These are phyloP conservation scores for Elysia crispata DNA, from an alignment of 2,888 invertebrate genomes.

Conservation along the genomic window DNA sequence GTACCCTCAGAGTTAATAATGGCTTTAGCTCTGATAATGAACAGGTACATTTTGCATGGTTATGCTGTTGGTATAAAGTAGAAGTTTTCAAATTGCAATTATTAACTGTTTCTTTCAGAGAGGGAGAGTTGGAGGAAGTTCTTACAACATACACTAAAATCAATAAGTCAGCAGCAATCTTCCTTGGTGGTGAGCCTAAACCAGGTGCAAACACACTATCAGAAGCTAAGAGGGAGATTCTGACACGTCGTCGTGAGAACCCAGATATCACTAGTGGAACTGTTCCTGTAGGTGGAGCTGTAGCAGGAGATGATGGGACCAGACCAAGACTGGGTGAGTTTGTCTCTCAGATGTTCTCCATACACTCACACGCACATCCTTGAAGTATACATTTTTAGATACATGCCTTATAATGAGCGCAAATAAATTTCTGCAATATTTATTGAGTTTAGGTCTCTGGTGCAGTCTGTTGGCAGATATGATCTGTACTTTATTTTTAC, in stretches of 20 bases:
- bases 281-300: conserved; percentile 37
- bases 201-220: conserved; percentile 27
- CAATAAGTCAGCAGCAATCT: conserved; percentile 77
- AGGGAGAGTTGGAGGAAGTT: conserved; percentile 76
- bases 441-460: too few species aligned
- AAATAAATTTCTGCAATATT: too few species aligned
- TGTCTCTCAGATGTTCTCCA: conserved; percentile 12
- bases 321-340: conserved; percentile 50
- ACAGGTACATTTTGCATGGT: too few species aligned
- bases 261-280: conserved; percentile 39
- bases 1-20: too few species aligned
- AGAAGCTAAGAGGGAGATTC: conserved; percentile 39
- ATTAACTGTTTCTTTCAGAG: conserved; percentile 59
- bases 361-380: neutral
- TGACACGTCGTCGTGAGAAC: conserved; percentile 37
- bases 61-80: too few species aligned
- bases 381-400: neutral
- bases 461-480: too few species aligned
- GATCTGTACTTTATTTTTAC: too few species aligned
- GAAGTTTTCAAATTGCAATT: too few species aligned
- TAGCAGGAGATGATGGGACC: conserved; percentile 51
- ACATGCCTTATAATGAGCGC: too few species aligned
- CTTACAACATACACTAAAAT: conserved; percentile 77
- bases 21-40: too few species aligned
- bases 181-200: conserved; percentile 69